Conservation (phyloP, 2,113 vertebrate species). For the Salvelinus fontinalis region DNA sequence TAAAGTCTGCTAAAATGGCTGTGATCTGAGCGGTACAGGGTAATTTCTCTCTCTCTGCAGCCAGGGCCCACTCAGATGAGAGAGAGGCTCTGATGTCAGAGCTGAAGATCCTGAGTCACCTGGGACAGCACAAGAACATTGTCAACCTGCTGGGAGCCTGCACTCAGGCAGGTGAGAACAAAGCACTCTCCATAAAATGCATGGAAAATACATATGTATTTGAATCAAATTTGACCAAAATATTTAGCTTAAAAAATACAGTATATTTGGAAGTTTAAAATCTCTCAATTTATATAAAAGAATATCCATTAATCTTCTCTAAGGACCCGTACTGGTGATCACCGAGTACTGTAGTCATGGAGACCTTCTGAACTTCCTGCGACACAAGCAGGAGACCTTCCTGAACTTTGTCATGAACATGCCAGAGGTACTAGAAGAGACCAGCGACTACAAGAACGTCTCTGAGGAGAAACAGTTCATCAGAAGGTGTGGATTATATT, state of each 20-base stretch:
- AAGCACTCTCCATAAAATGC: no score
- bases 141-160: slow-evolving; percentile 96
- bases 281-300: background rate
- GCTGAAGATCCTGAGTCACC: slow-evolving; percentile 97
- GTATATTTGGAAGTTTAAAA: background rate
- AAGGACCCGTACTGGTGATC: slow-evolving; percentile 95
- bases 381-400: slow-evolving; percentile 84
- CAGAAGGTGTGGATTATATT: background rate
- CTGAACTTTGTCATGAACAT: slow-evolving; percentile 77
- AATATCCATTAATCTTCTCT: background rate
- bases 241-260: background rate
- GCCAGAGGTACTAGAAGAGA: slow-evolving; percentile 69
- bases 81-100: slow-evolving; percentile 97
- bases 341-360: slow-evolving; percentile 95
- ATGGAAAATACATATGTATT: background rate
- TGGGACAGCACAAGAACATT: slow-evolving; percentile 93
- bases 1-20: no score
- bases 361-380: slow-evolving; percentile 92
- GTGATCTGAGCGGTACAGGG: background rate
- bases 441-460: slow-evolving; percentile 85
- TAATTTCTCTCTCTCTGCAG: slow-evolving; percentile 60
- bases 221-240: background rate
- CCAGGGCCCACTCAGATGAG: slow-evolving; percentile 89
- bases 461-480: slow-evolving; percentile 19
- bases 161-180: slow-evolving; percentile 83